Evolutionary conservation across 2,113 vertebrate species (phyloP), one percentile per base, ranked within the genome.

Genomic region (Aramus guarauna): DNA sequence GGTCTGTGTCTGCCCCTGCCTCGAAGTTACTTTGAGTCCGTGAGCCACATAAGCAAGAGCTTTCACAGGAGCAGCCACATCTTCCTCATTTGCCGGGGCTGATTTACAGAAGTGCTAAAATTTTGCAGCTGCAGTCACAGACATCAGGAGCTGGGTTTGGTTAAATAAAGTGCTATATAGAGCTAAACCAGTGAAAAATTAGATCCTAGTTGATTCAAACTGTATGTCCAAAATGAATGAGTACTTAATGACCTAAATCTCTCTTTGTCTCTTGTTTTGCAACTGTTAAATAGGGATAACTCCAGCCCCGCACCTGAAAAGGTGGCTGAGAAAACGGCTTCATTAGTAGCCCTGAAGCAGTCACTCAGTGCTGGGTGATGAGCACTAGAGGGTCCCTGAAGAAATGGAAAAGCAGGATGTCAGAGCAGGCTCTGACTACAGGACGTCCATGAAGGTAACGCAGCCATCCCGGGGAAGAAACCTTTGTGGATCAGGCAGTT

Each of bases 1-100:
- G 6, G 26, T 88, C n/a, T 43, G 27, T 30, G 26, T 34, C 71
- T 55, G 24, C 47, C 39, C 17, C 43, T 91, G 73, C 69, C 73
- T 92, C 12, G 5, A 85, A 89, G 73, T 75, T 47, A 75, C 27
- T 84, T 15, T 50, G 47, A 71, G 64, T 9, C 0, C 4, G 34
- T 72, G 64, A 95, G 86, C 73, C 24, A 1, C 73, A 85, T 6
- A 34, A 87, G 62, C 60, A 64, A 91, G 73, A 72, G 34, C 74
- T 85, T 90, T 91, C 93, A 73, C 19, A 58, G 95, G 74, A 94
- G 82, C 66, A 68, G 90, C 62, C 4, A 0, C 1, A 0, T 85
- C 77, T 96, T 97, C 92, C 96, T 94, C 88, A 66, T 96, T 90
- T 80, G 81, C 66, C 3, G 9, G 26, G 59, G 47, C 58, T 88